phyloP scores from a whole-genome alignment of 2,888 invertebrate species.

The Lasioglossum malachurum region DNA sequence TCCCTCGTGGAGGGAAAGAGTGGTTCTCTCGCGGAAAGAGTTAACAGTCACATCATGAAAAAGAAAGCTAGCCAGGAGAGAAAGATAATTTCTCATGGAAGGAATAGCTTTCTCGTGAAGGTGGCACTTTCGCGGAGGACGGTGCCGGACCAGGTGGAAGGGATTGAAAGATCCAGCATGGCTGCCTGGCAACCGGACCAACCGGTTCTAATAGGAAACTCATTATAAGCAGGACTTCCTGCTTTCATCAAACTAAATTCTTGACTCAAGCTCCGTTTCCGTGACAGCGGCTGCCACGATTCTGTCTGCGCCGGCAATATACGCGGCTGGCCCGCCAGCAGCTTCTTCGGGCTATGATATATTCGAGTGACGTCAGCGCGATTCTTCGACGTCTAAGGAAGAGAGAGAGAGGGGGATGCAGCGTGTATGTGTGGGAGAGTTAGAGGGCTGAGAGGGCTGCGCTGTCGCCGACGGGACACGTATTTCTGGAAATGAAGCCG shows the following conservation, averaged over 20 bases:
- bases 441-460: neutral
- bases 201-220: slow-evolving; percentile 84
- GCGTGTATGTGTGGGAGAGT: neutral
- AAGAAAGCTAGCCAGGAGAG: neutral
- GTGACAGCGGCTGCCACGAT: slow-evolving; percentile 51
- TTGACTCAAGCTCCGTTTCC: slow-evolving; percentile 68
- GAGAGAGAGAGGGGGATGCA: neutral
- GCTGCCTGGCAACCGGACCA: slow-evolving; percentile 78
- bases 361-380: slow-evolving; percentile 57
- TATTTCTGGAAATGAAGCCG: slow-evolving; percentile 42
- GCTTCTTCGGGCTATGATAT: slow-evolving; percentile 32
- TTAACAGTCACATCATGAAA: neutral
- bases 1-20: no score
- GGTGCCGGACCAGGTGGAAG: slow-evolving; percentile 39
- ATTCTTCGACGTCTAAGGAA: slow-evolving; percentile 54
- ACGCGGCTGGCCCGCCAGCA: slow-evolving; percentile 29
- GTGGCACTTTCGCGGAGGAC: neutral
- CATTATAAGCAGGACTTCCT: slow-evolving; percentile 81
- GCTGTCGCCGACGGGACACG: slow-evolving; percentile 32
- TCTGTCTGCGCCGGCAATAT: slow-evolving; percentile 51
- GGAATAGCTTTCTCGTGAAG: no score
- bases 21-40: neutral
- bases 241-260: slow-evolving; percentile 80
- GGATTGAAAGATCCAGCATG: slow-evolving; percentile 76
- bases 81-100: no score